phyloP scores from a whole-genome alignment of 2,888 invertebrate species.

The Shargacucullia verbasci region DNA sequence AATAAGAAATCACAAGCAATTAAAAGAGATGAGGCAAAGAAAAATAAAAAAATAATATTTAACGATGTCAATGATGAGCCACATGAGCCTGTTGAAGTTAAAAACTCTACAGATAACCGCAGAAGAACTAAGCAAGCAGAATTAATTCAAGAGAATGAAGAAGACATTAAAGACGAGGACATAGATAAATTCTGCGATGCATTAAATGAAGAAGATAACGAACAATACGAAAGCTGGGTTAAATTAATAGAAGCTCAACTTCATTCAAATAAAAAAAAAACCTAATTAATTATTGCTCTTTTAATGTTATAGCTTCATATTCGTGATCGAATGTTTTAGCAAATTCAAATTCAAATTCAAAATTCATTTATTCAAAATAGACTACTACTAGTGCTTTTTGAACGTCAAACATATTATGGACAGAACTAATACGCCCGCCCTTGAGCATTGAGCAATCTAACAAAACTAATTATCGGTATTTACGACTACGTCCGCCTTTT shows the following conservation, averaged over 20 bases:
- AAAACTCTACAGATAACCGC: slow-evolving; percentile 17
- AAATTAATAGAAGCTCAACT: slow-evolving; percentile 80
- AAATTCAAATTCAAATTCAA: no score
- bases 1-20: slow-evolving; percentile 35
- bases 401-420: no score
- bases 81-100: slow-evolving; percentile 52
- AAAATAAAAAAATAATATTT: slow-evolving; percentile 62
- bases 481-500: no score
- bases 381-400: no score
- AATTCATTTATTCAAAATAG: no score
- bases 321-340: no score
- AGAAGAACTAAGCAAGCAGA: slow-evolving; percentile 43
- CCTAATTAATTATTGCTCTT: slow-evolving; percentile 31
- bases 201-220: slow-evolving; percentile 78
- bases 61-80: slow-evolving; percentile 56
- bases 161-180: slow-evolving; percentile 79
- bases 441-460: no score
- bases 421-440: no score
- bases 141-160: slow-evolving; percentile 68
- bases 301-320: no score
- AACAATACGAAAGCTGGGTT: slow-evolving; percentile 81
- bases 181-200: slow-evolving; percentile 84
- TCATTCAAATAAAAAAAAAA: slow-evolving; percentile 70
- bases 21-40: slow-evolving; percentile 8
- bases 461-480: no score